Conservation (phyloP, 1,140 invertebrate species). For the Megalonaias nervosa region DNA sequence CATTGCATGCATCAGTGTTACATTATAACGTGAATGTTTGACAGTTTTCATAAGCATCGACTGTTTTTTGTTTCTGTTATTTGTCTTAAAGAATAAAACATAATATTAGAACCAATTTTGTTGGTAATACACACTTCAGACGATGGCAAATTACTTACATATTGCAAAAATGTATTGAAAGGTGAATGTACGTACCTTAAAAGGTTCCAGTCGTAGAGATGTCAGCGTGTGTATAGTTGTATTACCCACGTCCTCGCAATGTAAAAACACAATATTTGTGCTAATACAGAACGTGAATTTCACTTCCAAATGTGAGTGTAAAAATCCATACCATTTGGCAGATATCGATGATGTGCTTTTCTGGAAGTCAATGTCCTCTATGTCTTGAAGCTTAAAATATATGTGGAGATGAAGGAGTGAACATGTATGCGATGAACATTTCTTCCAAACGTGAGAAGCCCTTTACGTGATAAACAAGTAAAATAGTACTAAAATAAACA, state of each 20-base stretch:
- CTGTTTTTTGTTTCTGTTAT: too few relatives aligned
- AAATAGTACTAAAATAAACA: too few relatives aligned
- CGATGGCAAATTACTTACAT: too few relatives aligned
- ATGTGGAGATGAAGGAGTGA: background rate
- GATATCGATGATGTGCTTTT: background rate
- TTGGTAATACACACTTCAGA: too few relatives aligned
- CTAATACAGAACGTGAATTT: background rate
- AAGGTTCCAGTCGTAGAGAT: background rate
- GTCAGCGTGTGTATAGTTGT: background rate
- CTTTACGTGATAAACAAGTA: too few relatives aligned
- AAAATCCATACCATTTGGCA: conserved; percentile 14
- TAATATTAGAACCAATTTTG: too few relatives aligned
- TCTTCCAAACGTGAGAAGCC: too few relatives aligned
- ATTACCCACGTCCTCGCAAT: background rate
- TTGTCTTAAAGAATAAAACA: too few relatives aligned
- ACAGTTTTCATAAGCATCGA: too few relatives aligned
- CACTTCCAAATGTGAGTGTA: conserved; percentile 15
- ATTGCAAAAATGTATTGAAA: too few relatives aligned
- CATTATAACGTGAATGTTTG: too few relatives aligned
- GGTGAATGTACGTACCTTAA: background rate
- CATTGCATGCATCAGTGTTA: too few relatives aligned
- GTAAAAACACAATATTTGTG: background rate
- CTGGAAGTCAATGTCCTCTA: conserved; percentile 23
- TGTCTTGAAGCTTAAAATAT: conserved; percentile 11
- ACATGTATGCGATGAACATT: background rate